Evolutionary conservation across 2,113 vertebrate genomes (phyloP).

Genomic region (Hypocryptadius cinnamomeus): DNA sequence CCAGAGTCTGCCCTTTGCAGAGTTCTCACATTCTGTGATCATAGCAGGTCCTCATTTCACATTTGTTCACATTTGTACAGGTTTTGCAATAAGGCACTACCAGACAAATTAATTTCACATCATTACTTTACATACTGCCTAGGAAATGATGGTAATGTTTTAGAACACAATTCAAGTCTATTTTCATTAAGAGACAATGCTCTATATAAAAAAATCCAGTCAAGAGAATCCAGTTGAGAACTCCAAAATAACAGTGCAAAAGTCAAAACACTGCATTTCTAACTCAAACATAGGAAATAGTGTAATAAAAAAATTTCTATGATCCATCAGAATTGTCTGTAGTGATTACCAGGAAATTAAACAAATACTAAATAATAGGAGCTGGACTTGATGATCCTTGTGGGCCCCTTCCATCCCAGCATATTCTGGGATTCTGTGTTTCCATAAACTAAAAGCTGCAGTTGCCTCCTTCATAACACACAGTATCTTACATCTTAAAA

Average conservation of each 20-base stretch:
- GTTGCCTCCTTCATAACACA: not conserved
- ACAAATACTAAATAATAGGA: not conserved
- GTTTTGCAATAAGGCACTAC: not conserved
- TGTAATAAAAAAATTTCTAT: not conserved
- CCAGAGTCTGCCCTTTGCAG: not conserved
- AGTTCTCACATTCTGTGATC: not conserved
- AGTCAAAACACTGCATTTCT: not conserved
- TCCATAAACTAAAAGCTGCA: not conserved
- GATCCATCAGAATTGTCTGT: not conserved
- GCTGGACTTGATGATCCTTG: not conserved
- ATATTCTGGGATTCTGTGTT: not conserved
- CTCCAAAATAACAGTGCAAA: not conserved
- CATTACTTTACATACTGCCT: not conserved
- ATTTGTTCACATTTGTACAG: not conserved
- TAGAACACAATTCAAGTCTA: not conserved
- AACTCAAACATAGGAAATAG: not conserved
- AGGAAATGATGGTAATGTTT: not conserved
- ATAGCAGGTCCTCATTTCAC: not conserved
- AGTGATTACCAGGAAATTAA: not conserved
- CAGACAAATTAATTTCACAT: not conserved
- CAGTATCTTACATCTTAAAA: not conserved
- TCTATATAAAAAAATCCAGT: not conserved
- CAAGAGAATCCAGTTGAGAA: not conserved
- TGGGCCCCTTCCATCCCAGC: not conserved
- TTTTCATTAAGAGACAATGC: not conserved